Evolutionary conservation across 2,888 invertebrate genomes (phyloP).

Genomic region (Epicampocera succincta): DNA sequence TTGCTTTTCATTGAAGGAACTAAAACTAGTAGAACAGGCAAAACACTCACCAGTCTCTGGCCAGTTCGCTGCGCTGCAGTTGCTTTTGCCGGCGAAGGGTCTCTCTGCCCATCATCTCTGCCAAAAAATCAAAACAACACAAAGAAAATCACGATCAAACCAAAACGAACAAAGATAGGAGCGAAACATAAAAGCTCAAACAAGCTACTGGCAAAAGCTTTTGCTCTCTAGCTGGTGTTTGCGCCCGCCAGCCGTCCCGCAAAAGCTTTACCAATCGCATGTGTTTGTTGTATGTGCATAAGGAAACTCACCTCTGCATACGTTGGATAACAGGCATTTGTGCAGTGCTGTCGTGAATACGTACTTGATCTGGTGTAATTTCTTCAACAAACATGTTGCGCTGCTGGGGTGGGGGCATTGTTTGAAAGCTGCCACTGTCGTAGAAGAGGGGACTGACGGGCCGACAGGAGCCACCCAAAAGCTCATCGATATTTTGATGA

Average conservation of each 20-base stretch:
- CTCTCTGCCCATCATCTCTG: slow-evolving; percentile 73
- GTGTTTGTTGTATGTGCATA: not conserved
- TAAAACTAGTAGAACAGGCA: not conserved
- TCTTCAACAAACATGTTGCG: slow-evolving; percentile 83
- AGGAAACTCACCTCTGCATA: slow-evolving; percentile 83
- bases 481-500: slow-evolving; percentile 94
- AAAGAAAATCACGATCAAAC: slow-evolving; percentile 68
- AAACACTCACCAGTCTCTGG: slow-evolving; percentile 70
- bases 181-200: slow-evolving; percentile 26
- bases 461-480: slow-evolving; percentile 86
- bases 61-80: slow-evolving; percentile 61
- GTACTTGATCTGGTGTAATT: slow-evolving; percentile 89
- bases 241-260: not conserved
- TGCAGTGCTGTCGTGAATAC: slow-evolving; percentile 89
- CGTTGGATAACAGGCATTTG: slow-evolving; percentile 87
- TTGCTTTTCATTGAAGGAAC: not conserved
- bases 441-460: slow-evolving; percentile 86
- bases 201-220: too few relatives aligned
- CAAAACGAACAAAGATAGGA: slow-evolving; percentile 68
- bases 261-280: not conserved
- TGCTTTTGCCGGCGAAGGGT: slow-evolving; percentile 48
- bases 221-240: not conserved
- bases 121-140: slow-evolving; percentile 59
- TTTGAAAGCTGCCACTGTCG: slow-evolving; percentile 67
- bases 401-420: slow-evolving; percentile 52